Conservation (phyloP, 2,113 vertebrate species). For the Perca flavescens region DNA sequence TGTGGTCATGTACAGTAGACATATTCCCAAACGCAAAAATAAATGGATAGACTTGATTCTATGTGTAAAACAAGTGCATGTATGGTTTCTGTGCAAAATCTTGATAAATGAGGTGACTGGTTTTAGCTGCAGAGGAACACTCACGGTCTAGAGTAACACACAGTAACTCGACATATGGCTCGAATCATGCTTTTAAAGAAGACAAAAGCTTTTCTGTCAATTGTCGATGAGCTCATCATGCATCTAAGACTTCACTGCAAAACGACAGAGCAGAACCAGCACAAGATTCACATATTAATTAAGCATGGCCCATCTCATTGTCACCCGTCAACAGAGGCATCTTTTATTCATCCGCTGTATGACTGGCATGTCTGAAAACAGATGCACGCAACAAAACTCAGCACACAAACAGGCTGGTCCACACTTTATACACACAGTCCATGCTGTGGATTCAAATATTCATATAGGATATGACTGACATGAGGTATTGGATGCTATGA, state of each 20-base stretch:
- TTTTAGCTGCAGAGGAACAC: not conserved
- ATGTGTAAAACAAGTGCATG: not conserved
- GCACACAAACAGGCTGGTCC: conserved; percentile 22
- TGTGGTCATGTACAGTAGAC: not conserved
- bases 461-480: not conserved
- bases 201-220: conserved; percentile 25
- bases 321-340: conserved; percentile 58
- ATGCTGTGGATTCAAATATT: not conserved
- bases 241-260: conserved; percentile 36
- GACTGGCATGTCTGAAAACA: conserved; percentile 64
- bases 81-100: not conserved
- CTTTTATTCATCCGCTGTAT: conserved; percentile 72
- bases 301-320: conserved; percentile 61
- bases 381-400: conserved; percentile 46
- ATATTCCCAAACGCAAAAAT: not conserved
- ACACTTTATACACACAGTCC: conserved; percentile 3
- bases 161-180: not conserved
- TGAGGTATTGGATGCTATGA: not conserved
- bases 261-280: conserved; percentile 24
- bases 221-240: conserved; percentile 46
- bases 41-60: not conserved
- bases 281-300: conserved; percentile 68
- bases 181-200: conserved; percentile 7
- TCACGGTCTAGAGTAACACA: not conserved
- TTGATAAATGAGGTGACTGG: not conserved